Percentiles rank a stretch among this genome's conserved stretches.
Conservation (phyloP, 2,888 invertebrate genomes). For the Ormyrus labotus region DNA sequence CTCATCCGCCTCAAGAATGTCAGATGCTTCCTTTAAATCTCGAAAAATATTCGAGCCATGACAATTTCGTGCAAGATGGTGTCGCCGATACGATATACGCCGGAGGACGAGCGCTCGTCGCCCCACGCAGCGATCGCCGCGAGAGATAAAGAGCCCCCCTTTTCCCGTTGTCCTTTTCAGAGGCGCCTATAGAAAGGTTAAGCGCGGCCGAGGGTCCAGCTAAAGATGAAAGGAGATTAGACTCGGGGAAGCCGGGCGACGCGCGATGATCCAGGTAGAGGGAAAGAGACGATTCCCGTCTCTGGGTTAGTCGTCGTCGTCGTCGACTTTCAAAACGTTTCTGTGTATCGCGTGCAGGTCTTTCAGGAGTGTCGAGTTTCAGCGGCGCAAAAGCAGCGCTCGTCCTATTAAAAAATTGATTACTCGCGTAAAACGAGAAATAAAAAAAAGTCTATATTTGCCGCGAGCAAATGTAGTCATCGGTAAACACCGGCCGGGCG, state of each 20-base stretch:
- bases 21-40: not conserved
- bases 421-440: not conserved
- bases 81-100: conserved; percentile 31
- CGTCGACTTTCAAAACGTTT: too few species aligned
- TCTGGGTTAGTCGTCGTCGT: too few species aligned
- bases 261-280: conserved; percentile 21
- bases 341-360: too few species aligned
- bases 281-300: too few species aligned
- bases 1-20: not conserved
- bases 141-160: conserved; percentile 29
- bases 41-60: conserved; percentile 9
- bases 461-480: not conserved
- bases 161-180: conserved; percentile 19
- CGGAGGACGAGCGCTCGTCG: conserved; percentile 19
- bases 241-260: not conserved
- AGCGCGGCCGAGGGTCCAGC: conserved; percentile 2
- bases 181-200: conserved; percentile 8
- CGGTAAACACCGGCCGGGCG: conserved; percentile 3
- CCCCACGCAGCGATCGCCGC: conserved; percentile 12
- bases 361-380: not conserved
- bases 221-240: conserved; percentile 38
- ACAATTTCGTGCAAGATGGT: conserved; percentile 24
- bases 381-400: not conserved
- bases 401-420: conserved; percentile 16
- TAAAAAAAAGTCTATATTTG: conserved; percentile 6